Conservation (phyloP, 2,113 vertebrate species). For the Paradisaea rubra region DNA sequence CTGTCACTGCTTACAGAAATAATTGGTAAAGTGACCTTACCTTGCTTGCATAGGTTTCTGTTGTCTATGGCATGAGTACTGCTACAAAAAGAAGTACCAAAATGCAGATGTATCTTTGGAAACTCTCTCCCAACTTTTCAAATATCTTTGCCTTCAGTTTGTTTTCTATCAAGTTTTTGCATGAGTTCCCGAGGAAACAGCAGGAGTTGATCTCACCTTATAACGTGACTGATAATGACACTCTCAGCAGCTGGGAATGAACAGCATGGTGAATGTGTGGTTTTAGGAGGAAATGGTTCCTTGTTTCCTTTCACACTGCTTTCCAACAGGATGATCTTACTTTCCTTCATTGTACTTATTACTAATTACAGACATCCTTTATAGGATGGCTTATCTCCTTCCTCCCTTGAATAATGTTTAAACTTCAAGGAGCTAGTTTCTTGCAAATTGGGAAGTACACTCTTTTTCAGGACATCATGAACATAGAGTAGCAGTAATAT, state of each 20-base stretch:
- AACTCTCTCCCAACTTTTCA: not conserved
- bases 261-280: not conserved
- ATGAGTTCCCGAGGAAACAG: not conserved
- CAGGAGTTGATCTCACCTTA: not conserved
- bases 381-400: not conserved
- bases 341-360: constrained; percentile 35
- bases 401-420: not conserved
- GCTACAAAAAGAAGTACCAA: not conserved
- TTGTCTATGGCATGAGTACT: not conserved
- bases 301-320: constrained; percentile 8
- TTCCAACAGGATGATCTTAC: constrained; percentile 21
- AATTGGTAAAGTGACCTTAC: not conserved
- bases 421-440: not conserved
- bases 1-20: not conserved
- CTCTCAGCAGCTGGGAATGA: not conserved
- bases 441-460: not conserved
- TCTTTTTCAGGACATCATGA: not conserved
- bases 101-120: not conserved
- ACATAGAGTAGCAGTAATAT: not conserved
- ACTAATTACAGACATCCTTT: constrained; percentile 16
- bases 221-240: not conserved
- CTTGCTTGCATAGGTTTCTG: not conserved
- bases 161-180: not conserved
- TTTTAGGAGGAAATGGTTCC: constrained; percentile 23
- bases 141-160: not conserved